Conservation (phyloP, 2,797 vertebrate genomes). For the Cynopterus sphinx region DNA sequence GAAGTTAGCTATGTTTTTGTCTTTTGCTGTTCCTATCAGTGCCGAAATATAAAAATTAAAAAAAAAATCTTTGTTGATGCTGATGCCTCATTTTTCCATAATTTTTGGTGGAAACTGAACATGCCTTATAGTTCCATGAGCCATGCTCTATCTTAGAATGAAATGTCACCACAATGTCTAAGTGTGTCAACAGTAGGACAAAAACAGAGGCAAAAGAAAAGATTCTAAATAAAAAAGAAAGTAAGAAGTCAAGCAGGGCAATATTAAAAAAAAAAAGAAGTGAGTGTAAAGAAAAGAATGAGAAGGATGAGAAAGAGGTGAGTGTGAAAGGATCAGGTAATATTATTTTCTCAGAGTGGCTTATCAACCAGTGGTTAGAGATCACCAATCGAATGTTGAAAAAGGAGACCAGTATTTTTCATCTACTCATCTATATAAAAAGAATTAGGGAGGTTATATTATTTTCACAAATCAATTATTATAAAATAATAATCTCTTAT, state of each 20-base stretch:
- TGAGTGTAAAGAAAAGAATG: background rate
- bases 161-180: background rate
- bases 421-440: background rate
- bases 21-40: background rate
- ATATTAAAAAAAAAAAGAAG: background rate
- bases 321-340: background rate
- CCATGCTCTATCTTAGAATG: background rate
- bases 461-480: background rate
- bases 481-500: background rate
- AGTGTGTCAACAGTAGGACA: background rate
- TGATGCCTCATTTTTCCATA: background rate
- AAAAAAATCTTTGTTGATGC: background rate
- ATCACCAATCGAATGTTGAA: background rate
- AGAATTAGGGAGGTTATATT: background rate
- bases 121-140: background rate
- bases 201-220: background rate
- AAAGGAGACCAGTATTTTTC: background rate
- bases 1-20: background rate
- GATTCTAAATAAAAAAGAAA: background rate
- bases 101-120: background rate
- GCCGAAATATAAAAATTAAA: background rate
- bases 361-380: background rate
- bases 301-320: background rate
- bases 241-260: background rate
- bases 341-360: background rate